Conservation (phyloP, 2,113 vertebrate genomes). For the Pterocles burchelli region DNA sequence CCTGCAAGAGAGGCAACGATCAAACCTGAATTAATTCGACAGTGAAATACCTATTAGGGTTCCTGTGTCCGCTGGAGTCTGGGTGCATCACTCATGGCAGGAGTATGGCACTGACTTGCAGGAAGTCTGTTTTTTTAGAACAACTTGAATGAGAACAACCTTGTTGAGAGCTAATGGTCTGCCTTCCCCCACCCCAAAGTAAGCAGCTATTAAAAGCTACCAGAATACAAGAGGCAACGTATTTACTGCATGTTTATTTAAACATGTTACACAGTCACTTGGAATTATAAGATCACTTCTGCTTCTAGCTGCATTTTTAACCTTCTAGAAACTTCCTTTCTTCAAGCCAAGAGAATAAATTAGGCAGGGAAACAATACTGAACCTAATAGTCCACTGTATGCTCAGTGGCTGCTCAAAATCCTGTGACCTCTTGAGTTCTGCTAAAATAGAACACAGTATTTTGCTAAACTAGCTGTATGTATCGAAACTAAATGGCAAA, state of each 20-base stretch:
- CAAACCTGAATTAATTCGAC: neutral
- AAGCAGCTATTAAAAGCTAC: neutral
- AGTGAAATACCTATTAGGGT: neutral
- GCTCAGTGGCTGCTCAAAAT: neutral
- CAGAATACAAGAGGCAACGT: neutral
- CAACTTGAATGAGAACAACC: neutral
- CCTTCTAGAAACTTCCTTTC: neutral
- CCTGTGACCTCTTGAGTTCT: neutral
- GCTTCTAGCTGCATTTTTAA: neutral
- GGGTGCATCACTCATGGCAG: neutral
- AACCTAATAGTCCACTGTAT: neutral
- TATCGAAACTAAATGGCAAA: constrained; percentile 1
- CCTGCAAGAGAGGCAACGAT: neutral
- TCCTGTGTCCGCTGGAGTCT: neutral
- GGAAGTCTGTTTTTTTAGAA: neutral
- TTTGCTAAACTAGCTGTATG: neutral
- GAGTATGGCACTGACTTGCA: neutral
- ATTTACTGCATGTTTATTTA: neutral
- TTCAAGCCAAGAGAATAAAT: neutral
- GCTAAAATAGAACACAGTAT: neutral
- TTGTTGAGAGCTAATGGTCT: neutral
- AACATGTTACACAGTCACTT: neutral
- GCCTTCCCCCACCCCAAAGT: neutral
- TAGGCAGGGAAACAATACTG: neutral
- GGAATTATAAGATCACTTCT: neutral